Evolutionary conservation across 1,140 invertebrate genomes (phyloP), one percentile per base, ranked within the genome.

Genomic region (Dendroctonus valens): DNA sequence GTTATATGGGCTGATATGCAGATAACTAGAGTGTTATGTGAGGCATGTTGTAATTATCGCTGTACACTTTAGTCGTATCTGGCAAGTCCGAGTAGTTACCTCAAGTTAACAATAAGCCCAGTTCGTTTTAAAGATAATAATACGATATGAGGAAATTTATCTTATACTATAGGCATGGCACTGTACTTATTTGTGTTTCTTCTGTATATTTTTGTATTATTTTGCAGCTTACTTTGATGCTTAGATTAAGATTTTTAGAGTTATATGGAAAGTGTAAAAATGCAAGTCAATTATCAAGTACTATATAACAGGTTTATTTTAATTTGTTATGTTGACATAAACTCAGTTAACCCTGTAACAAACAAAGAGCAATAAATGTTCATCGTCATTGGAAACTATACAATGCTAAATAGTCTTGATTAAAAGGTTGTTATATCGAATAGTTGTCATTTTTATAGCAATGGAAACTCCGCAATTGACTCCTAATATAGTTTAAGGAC

Each of bases 61-160:
- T 26, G 26, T 8, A 44, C 26, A 9, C 55, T 58, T 42, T 44
- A 46, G 55, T n/a, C n/a, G 38, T 44, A 40, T 58, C 15, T 58
- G 49, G 44, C 37, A 60, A 70, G 70, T 68, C 62, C 67, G 72
- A 73, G 68, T 73, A 73, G 72, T 73, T 74, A 72, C 71, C 70
- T 74, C 70, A 72, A 65, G 60, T 70, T 68, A 72, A 67, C 55
- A 63, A 53, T 60, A 51, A 58, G 59, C 48, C 38, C n/a, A 54
- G 39, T 63, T 58, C 54, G 37, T 58, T 58, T 59, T 59, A 59
- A 70, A 67, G 41, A 59, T 50, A 41, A 65, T 53, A 39, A 60
- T 59, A 49, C 40, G 54, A 70, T 67, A 70, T 70, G 66, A 61
- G 15, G 59, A 52, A 64, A 59, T 51, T 62, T 58, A 60, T 65